Percentiles rank a stretch among this genome's conserved stretches.
Evolutionary conservation across 2,797 vertebrate species (phyloP).

Genomic region (Lerista edwardsae): DNA sequence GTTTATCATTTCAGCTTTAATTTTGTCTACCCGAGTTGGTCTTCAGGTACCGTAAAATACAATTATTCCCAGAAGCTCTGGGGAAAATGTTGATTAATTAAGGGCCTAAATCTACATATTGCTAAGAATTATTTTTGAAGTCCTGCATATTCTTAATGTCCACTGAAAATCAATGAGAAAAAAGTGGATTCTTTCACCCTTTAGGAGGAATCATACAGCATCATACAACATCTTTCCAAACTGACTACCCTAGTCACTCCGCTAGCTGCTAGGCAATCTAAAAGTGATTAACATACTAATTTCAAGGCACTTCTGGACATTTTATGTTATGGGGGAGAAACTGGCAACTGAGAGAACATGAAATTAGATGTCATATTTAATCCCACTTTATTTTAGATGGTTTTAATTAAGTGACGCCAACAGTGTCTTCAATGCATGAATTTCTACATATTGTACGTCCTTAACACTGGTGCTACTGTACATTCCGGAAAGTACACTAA

Average conservation of each 20-base stretch:
- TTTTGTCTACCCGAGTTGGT: background rate
- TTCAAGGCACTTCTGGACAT: constrained; percentile 19
- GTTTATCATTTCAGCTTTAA: constrained; percentile 9
- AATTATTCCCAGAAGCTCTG: constrained; percentile 11
- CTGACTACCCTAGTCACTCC: background rate
- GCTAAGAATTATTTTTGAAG: background rate
- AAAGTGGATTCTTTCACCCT: background rate
- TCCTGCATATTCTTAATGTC: background rate
- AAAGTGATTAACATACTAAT: background rate
- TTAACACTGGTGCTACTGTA: background rate
- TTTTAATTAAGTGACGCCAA: constrained; percentile 5
- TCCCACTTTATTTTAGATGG: constrained; percentile 28
- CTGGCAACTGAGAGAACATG: constrained; percentile 3
- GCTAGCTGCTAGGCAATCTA: background rate
- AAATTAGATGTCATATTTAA: background rate
- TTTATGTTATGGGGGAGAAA: constrained; percentile 1
- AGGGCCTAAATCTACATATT: background rate
- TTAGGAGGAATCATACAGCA: background rate
- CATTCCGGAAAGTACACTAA: background rate
- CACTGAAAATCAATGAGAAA: background rate
- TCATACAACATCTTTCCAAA: background rate
- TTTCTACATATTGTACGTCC: background rate
- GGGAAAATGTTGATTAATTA: constrained; percentile 8
- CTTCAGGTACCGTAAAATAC: background rate
- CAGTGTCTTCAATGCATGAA: background rate